phyloP scores from a whole-genome alignment of 2,888 invertebrate species.

The Thereva nobilitata region DNA sequence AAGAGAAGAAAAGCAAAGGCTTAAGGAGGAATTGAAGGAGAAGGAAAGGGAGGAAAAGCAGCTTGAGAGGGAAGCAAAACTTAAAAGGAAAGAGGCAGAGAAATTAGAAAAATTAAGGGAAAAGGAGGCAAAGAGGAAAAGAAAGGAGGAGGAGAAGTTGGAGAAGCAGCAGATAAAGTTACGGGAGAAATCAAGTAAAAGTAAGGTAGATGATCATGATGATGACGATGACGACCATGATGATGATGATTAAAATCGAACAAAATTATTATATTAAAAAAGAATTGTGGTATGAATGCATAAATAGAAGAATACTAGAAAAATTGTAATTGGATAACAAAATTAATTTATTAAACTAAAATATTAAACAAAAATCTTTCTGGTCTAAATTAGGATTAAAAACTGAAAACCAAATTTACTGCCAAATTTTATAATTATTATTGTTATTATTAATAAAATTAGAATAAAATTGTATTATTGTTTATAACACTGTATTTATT shows the following conservation, averaged over 20 bases:
- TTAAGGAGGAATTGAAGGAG: slow-evolving; percentile 12
- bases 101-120: slow-evolving; percentile 1
- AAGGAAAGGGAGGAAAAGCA: slow-evolving; percentile 20
- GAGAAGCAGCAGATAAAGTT: slow-evolving; percentile 12
- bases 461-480: too few species aligned
- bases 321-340: too few species aligned
- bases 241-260: slow-evolving; percentile 28
- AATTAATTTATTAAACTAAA: too few species aligned
- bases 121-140: background rate
- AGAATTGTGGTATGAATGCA: too few species aligned
- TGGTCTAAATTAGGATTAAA: too few species aligned
- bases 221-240: slow-evolving; percentile 31
- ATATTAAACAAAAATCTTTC: too few species aligned
- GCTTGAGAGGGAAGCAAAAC: slow-evolving; percentile 16
- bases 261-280: background rate
- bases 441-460: too few species aligned
- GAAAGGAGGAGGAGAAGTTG: slow-evolving; percentile 16
- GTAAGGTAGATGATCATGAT: background rate
- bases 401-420: too few species aligned
- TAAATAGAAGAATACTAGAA: too few species aligned
- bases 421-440: too few species aligned
- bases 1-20: slow-evolving; percentile 12
- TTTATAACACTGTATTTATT: too few species aligned
- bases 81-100: slow-evolving; percentile 8
- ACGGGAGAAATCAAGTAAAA: background rate